A percentile compares a stretch with the other conserved stretches of the same genome.
phyloP scores from a whole-genome alignment of 2,113 vertebrate genomes.

The Ia io region DNA sequence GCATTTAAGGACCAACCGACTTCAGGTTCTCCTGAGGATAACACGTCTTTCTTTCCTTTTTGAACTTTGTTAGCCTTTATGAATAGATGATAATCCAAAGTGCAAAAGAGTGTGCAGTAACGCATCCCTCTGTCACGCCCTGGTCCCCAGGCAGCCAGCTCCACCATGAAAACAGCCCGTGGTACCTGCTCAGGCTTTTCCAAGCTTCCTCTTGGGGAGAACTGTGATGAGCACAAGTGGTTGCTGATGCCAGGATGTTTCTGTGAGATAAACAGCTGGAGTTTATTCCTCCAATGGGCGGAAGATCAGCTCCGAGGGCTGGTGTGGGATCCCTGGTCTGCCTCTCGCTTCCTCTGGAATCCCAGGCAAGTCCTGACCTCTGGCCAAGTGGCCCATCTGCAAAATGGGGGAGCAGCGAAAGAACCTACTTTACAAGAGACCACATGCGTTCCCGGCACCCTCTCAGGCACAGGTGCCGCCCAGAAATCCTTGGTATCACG shows the following conservation, averaged over 20 bases:
- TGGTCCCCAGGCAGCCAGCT: neutral
- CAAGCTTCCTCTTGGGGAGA: neutral
- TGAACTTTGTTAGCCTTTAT: neutral
- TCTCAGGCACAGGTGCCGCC: neutral
- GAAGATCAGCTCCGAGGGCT: neutral
- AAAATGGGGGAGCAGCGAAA: neutral
- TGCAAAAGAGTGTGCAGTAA: neutral
- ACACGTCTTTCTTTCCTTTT: neutral
- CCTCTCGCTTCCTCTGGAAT: neutral
- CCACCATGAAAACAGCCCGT: accelerated
- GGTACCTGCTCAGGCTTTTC: neutral
- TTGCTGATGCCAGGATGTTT: too few species aligned
- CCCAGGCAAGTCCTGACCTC: neutral
- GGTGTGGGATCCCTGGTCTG: too few species aligned
- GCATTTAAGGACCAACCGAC: neutral
- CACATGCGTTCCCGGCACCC: neutral
- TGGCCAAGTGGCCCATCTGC: neutral
- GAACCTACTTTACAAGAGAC: neutral
- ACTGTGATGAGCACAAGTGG: neutral
- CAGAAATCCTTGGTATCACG: neutral
- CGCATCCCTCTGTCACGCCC: neutral
- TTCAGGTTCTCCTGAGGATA: neutral
- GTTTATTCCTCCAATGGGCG: neutral
- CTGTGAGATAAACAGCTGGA: neutral
- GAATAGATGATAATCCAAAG: neutral